These are phyloP conservation scores for Bolborhynchus lineola DNA, from an alignment of 2,113 vertebrate genomes.

Conservation along the genomic window DNA sequence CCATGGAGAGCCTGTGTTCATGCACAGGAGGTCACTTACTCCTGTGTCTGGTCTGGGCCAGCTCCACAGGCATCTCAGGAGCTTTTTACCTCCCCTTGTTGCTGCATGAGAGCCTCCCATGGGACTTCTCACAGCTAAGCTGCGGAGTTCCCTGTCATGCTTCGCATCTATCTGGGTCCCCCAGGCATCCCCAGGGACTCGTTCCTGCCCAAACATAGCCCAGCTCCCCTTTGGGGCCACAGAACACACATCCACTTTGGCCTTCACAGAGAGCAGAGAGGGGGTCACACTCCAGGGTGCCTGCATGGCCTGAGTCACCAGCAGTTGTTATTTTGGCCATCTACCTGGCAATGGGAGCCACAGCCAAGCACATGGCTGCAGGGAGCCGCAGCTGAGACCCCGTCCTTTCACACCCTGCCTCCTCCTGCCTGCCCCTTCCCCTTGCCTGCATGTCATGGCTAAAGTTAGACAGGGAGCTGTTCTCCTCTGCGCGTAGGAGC, in stretches of 20 bases:
- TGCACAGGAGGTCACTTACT: not conserved
- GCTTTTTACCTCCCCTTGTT: not conserved
- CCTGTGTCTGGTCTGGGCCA: not conserved
- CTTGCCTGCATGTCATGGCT: not conserved
- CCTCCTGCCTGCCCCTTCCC: not conserved
- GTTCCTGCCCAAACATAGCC: not conserved
- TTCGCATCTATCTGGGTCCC: not conserved
- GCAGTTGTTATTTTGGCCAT: not conserved
- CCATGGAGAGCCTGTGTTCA: rapidly evolving
- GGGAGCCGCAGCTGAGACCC: not conserved
- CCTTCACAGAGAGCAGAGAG: not conserved
- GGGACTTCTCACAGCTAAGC: not conserved
- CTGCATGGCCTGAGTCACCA: not conserved
- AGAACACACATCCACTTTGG: not conserved
- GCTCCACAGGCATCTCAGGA: not conserved
- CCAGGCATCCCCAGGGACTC: not conserved
- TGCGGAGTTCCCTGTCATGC: not conserved
- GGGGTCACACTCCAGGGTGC: rapidly evolving
- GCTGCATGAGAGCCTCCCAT: not conserved
- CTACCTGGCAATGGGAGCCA: rapidly evolving
- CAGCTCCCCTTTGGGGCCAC: not conserved
- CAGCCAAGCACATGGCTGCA: rapidly evolving
- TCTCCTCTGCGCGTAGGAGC: not conserved
- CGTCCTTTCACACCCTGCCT: not conserved
- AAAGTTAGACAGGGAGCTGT: not conserved